Evolutionary conservation across 1,140 invertebrate genomes (phyloP).

Genomic region (Diachasma alloeum): DNA sequence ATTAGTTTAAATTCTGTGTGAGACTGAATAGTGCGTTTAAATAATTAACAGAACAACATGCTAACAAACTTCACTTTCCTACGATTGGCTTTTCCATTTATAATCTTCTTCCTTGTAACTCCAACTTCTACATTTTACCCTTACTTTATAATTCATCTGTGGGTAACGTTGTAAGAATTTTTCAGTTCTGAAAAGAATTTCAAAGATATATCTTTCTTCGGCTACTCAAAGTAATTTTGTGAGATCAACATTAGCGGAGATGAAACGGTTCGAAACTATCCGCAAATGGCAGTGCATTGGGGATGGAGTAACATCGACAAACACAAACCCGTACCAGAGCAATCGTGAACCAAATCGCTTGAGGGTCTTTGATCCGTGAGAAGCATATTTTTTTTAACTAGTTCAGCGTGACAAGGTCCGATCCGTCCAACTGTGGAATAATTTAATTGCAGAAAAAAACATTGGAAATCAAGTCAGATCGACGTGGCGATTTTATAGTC

Average conservation of each 20-base stretch:
- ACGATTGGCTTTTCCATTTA: background rate
- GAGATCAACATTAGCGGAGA: background rate
- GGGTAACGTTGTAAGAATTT: background rate
- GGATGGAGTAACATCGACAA: background rate
- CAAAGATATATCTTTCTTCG: no score
- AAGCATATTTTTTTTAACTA: background rate
- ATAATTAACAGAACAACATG: background rate
- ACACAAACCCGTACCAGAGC: background rate
- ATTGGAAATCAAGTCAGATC: background rate
- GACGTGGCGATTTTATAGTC: background rate
- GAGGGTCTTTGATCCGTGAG: background rate
- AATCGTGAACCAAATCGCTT: background rate
- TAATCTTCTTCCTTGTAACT: background rate
- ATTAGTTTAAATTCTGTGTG: background rate
- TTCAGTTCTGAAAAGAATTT: background rate
- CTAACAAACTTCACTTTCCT: background rate
- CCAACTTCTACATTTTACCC: no score
- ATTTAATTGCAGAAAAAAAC: background rate
- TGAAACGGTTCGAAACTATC: background rate
- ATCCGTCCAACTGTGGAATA: background rate
- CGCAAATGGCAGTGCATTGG: background rate
- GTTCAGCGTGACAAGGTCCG: background rate
- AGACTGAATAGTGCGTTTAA: background rate
- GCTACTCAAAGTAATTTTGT: no score
- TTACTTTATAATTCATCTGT: background rate